A percentile compares a stretch with the other conserved stretches of the same genome.
These are phyloP conservation scores for Mesoclemmys tuberculata DNA, from an alignment of 2,113 vertebrate species.

Conservation along the genomic window DNA sequence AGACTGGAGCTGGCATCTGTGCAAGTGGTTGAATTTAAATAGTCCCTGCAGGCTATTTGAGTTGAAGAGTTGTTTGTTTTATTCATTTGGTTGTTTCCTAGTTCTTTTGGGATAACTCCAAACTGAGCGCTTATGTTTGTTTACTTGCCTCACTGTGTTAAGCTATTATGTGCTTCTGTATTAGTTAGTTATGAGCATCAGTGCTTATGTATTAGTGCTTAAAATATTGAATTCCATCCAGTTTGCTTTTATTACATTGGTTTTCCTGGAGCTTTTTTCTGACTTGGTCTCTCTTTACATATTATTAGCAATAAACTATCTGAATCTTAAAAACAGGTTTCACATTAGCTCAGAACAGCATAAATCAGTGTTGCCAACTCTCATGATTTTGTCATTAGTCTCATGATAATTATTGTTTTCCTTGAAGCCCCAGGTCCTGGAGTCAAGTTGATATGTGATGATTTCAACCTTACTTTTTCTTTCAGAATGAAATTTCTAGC, in stretches of 20 bases:
- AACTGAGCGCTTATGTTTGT: conserved; percentile 57
- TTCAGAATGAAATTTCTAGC: neutral
- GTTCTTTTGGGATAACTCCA: conserved; percentile 60
- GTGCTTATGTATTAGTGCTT: conserved; percentile 21
- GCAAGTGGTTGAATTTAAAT: conserved; percentile 64
- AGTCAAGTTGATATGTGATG: neutral
- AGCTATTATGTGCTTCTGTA: conserved; percentile 36
- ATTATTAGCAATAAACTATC: neutral
- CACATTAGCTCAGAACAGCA: neutral
- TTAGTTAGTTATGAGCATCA: conserved; percentile 49
- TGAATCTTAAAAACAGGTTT: accelerated
- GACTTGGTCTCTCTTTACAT: neutral
- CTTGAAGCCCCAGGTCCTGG: neutral
- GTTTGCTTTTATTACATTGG: conserved; percentile 47
- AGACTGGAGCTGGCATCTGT: conserved; percentile 58
- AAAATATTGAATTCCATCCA: conserved; percentile 2
- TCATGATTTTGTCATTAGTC: neutral
- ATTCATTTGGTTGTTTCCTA: conserved; percentile 61
- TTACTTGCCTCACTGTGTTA: conserved; percentile 61
- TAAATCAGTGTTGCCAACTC: neutral
- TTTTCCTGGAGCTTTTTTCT: conserved; percentile 53
- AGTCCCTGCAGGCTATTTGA: conserved; percentile 63
- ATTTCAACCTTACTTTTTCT: neutral
- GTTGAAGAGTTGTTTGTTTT: conserved; percentile 56
- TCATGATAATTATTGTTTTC: neutral